Evolutionary conservation across 64 coral and sea anemone species (phyloP), one percentile per base, ranked within the genome.

Genomic region (Porites australiensis): DNA sequence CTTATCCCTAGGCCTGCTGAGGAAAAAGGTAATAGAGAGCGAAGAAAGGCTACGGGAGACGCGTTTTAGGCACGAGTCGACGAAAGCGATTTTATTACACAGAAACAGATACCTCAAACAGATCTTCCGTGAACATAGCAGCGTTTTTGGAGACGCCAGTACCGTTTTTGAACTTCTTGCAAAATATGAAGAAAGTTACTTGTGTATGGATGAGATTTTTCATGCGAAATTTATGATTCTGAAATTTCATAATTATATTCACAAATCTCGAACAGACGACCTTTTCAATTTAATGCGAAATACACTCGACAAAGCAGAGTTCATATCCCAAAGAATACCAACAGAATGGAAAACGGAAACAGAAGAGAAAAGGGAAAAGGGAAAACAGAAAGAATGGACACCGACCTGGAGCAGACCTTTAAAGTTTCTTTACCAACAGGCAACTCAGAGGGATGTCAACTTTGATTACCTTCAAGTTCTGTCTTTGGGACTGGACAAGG

Each of bases 371-470:
- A 37, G 27, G 27, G 27, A 37, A 0, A 37, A 37, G 27, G 27
- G 27, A 37, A 37, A 37, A 37, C 5, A 54, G 15, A 6, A 50
- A 9, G 62, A 16, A 75, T 0, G 37, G 44, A 75, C 45, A 4
- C 4, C 12, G 8, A 3, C 44, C 2, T 83, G 80, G 63, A 67
- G 50, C 68, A 43, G 45, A 68, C 62, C 80, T 51, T 43, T 83
- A 49, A 83, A 83, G 2, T 83, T 69, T 67, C 80, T 83, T 66
- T 83, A 83, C 44, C 16, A 50, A 62, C 60, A 83, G 44, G 80
- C 58, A 2, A 83, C 80, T 12, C 61, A 83, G 19, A 20, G 47
- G 46, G 13, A 83, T 83, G 19, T 49, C 44, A 16, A 6, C 18
- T 67, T 83, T 51, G 62, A 83, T 44, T 83, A 83, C 5, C 80